phyloP scores from a whole-genome alignment of 2,888 invertebrate species.

The Pyrrhosoma nymphula region DNA sequence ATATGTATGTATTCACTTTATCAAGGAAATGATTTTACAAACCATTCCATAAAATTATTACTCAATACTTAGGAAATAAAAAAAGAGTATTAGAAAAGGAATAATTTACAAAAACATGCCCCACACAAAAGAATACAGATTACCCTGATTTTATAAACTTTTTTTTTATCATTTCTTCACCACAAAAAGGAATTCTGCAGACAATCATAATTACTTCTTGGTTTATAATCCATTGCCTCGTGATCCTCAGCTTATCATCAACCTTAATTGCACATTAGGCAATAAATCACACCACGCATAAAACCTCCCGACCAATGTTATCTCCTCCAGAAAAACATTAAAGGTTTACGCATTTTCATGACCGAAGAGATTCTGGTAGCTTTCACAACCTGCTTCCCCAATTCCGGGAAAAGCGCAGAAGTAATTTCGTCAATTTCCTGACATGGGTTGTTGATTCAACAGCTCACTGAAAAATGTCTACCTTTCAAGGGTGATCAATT shows the following conservation, averaged over 20 bases:
- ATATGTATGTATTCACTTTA: neutral
- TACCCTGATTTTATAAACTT: conserved; percentile 64
- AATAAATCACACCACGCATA: conserved; percentile 57
- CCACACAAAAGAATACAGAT: conserved; percentile 59
- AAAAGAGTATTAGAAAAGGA: conserved; percentile 64
- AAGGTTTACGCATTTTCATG: conserved; percentile 37
- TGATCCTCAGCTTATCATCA: neutral
- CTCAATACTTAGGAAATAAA: conserved; percentile 64
- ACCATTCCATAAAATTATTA: conserved; percentile 33
- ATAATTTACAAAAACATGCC: conserved; percentile 64
- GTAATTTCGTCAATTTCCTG: conserved; percentile 52
- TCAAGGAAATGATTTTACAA: conserved; percentile 61
- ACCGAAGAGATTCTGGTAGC: conserved; percentile 50
- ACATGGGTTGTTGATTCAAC: conserved; percentile 48
- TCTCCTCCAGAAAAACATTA: conserved; percentile 26
- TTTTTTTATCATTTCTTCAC: conserved; percentile 62
- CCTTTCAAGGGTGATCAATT: conserved; percentile 63
- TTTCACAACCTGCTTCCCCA: conserved; percentile 49
- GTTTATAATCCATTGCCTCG: conserved; percentile 42
- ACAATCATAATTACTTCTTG: conserved; percentile 54
- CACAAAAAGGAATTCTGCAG: conserved; percentile 53
- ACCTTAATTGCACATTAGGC: conserved; percentile 38
- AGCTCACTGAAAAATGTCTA: conserved; percentile 54
- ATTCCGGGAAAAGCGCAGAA: conserved; percentile 46
- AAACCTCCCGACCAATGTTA: conserved; percentile 44